A percentile compares a stretch with the other conserved stretches of the same genome.
Conservation (phyloP, 92 coral and sea anemone genomes). For the Porites lobata region DNA sequence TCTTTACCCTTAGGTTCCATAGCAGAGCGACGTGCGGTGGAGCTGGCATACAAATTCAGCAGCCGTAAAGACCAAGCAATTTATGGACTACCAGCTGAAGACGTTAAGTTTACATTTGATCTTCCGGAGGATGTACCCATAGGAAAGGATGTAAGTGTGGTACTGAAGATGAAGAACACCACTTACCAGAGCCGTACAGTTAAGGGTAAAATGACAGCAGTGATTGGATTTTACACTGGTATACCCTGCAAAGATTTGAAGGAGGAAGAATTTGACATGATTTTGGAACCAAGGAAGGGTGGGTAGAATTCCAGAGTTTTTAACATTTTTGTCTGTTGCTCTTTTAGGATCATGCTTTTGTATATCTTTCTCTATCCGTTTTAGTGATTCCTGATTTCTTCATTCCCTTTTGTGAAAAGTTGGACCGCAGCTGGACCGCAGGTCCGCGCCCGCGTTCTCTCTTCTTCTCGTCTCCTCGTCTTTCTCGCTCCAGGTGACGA, state of each 20-base stretch:
- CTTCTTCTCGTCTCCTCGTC: no score
- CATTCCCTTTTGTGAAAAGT: no score
- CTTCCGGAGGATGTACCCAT: conserved; percentile 43
- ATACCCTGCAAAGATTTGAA: conserved; percentile 50
- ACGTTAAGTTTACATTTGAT: conserved; percentile 59
- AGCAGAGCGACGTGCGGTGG: conserved; percentile 68
- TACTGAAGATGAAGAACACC: conserved; percentile 57
- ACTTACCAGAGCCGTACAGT: conserved; percentile 43
- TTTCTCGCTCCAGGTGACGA: no score
- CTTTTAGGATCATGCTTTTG: background rate
- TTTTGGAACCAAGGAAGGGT: conserved; percentile 42
- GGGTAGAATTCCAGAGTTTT: background rate
- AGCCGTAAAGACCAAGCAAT: conserved; percentile 64
- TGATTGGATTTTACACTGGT: conserved; percentile 69
- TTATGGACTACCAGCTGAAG: conserved; percentile 30
- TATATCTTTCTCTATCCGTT: background rate
- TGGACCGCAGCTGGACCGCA: no score
- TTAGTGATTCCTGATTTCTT: background rate
- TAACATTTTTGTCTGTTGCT: background rate
- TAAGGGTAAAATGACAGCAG: conserved; percentile 39
- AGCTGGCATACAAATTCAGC: conserved; percentile 69
- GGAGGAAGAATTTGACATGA: conserved; percentile 36
- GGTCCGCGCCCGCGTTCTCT: no score
- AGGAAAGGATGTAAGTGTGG: conserved; percentile 53
- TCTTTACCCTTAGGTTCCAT: conserved; percentile 46